Conservation (phyloP, 2,113 vertebrate species). For the Lipophrys pholis region DNA sequence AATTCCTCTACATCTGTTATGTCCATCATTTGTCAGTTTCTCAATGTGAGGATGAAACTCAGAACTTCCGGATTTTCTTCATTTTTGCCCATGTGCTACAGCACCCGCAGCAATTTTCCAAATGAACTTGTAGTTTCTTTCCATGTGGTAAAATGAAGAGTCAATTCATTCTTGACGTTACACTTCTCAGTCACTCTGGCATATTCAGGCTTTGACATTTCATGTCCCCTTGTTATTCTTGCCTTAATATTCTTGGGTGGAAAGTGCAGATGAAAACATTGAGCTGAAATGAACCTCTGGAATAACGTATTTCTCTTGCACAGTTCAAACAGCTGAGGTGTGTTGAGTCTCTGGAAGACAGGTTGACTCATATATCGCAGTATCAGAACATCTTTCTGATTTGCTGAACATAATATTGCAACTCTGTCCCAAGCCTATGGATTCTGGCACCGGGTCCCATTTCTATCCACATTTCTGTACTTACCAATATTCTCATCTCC, state of each 20-base stretch:
- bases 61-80: too few relatives aligned
- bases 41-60: too few relatives aligned
- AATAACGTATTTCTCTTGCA: too few relatives aligned
- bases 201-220: too few relatives aligned
- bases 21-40: too few relatives aligned
- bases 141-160: not conserved
- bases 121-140: too few relatives aligned
- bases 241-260: too few relatives aligned
- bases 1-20: too few relatives aligned
- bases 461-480: conserved; percentile 3
- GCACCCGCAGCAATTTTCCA: too few relatives aligned
- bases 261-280: not conserved
- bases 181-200: too few relatives aligned
- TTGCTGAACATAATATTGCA: conserved; percentile 2
- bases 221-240: too few relatives aligned
- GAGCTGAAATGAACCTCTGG: not conserved
- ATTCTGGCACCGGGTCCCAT: not conserved
- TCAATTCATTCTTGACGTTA: not conserved
- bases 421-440: not conserved
- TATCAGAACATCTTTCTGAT: not conserved
- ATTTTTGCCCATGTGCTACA: too few relatives aligned
- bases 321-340: not conserved
- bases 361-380: not conserved
- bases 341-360: not conserved
- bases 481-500: conserved; percentile 20